Percentiles rank a stretch among this genome's conserved stretches.
Conservation (phyloP, 1,140 invertebrate genomes). For the Potamilus streckersoni region DNA sequence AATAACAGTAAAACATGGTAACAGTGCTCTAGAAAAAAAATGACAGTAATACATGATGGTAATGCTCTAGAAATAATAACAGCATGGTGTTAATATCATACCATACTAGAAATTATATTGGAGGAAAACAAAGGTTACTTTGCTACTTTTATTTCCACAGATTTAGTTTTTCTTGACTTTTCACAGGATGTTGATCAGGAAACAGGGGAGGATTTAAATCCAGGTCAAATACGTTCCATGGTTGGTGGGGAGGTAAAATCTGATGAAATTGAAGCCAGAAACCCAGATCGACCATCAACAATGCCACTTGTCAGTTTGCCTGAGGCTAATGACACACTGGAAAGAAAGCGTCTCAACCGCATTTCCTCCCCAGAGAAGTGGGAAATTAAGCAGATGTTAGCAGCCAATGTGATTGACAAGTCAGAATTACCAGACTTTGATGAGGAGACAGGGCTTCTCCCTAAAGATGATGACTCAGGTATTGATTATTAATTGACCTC, state of each 20-base stretch:
- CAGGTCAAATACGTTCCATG: slow-evolving; percentile 63
- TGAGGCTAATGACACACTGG: slow-evolving; percentile 73
- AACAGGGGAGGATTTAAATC: slow-evolving; percentile 95
- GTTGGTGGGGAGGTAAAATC: slow-evolving; percentile 47
- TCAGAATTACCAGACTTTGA: slow-evolving; percentile 71
- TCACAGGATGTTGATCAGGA: slow-evolving; percentile 91
- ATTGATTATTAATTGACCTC: not conserved
- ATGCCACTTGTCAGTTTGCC: slow-evolving; percentile 59
- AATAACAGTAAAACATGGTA: no score
- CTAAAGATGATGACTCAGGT: slow-evolving; percentile 68
- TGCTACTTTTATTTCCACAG: no score
- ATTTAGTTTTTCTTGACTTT: not conserved
- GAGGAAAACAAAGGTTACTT: no score
- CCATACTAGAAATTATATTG: no score
- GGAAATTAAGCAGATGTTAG: slow-evolving; percentile 84
- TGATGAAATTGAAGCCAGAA: slow-evolving; percentile 52
- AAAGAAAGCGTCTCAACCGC: slow-evolving; percentile 87
- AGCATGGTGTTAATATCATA: no score
- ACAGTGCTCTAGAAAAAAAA: no score
- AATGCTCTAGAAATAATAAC: no score
- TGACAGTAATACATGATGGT: no score
- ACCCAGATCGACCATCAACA: slow-evolving; percentile 67
- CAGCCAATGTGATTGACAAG: slow-evolving; percentile 75
- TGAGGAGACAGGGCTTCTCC: slow-evolving; percentile 70
- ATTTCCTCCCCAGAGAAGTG: slow-evolving; percentile 95